These are phyloP conservation scores for Sylvia atricapilla DNA, from an alignment of 2,113 vertebrate genomes.

Conservation along the genomic window DNA sequence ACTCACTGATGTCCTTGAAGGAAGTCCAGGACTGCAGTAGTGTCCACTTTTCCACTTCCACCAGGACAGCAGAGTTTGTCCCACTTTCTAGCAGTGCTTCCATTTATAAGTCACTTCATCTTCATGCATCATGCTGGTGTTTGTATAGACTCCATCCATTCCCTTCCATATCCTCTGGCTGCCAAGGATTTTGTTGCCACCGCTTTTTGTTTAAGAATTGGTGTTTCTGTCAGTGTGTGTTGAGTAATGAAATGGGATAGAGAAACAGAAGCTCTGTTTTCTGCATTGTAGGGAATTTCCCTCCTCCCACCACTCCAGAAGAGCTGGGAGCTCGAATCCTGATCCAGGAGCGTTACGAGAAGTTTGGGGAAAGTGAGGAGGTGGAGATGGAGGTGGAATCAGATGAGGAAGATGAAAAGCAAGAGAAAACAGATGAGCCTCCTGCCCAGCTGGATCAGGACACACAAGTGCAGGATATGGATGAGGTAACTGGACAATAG, in stretches of 20 bases:
- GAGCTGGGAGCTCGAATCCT: constrained; percentile 96
- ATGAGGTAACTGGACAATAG: constrained; percentile 79
- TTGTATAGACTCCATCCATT: not conserved
- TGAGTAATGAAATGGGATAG: not conserved
- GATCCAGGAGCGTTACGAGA: constrained; percentile 97
- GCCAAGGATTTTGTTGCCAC: not conserved
- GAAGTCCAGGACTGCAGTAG: not conserved
- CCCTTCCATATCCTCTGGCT: not conserved
- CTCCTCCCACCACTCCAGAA: constrained; percentile 95
- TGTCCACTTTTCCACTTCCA: not conserved
- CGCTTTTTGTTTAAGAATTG: not conserved
- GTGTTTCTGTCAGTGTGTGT: not conserved
- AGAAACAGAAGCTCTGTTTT: not conserved
- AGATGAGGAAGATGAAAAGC: constrained; percentile 90
- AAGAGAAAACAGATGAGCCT: constrained; percentile 77
- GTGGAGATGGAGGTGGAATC: constrained; percentile 99
- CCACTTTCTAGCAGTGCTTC: not conserved
- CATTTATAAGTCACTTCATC: not conserved
- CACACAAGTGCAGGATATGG: constrained; percentile 98
- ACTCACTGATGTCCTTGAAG: not conserved
- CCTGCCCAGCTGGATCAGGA: constrained; percentile 91
- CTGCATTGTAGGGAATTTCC: constrained; percentile 86
- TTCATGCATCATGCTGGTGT: not conserved
- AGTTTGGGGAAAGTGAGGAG: constrained; percentile 97
- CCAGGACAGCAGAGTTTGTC: not conserved